Evolutionary conservation across 1,140 invertebrate genomes (phyloP), one percentile per base, ranked within the genome.

Genomic region (Hylyphantes graminicola): DNA sequence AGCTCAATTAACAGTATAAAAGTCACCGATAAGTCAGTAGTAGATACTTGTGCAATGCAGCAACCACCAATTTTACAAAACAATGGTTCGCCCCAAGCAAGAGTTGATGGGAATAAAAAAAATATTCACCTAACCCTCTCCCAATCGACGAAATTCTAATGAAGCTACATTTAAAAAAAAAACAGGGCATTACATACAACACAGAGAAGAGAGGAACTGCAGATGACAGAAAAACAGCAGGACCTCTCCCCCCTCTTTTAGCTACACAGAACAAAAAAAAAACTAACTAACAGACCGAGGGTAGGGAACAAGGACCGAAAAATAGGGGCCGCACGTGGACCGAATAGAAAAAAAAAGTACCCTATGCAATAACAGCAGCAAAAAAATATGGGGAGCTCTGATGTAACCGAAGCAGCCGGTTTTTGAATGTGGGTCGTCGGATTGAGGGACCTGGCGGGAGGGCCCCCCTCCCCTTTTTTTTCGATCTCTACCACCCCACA

Each of bases 361-460:
- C 72, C 72, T 51, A 74, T 51, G 68, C 68, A 70, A 70, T 70
- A 70, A 70, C 68, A 70, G 68, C 68, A 70, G 53, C 50, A 70
- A 17, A 15, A 70, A 70, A 70, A 70, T 35, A 35, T 35, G 35
- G 35, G 35, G 54, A 51, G 50, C 54, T 57, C 19, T 74, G 72
- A 74, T 57, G 72, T 74, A 74, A 74, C 72, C 12, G 53, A 74
- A 74, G 54, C 72, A 74, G 72, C 72, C 72, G 72, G 72, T 57
- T 57, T 55, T 57, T 74, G 53, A 74, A 74, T 74, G 72, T 74
- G 72, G 72, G 72, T 74, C 72, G 72, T 57, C 72, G 72, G 72
- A 74, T 74, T 57, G 55, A 74, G 54, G 72, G 72, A n/a, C 72
- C 55, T 57, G 7, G 21, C 19, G 35, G 72, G 72, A 35, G 35